These are phyloP conservation scores for Prietella phreatophila DNA, from an alignment of 2,113 vertebrate genomes.

Conservation along the genomic window DNA sequence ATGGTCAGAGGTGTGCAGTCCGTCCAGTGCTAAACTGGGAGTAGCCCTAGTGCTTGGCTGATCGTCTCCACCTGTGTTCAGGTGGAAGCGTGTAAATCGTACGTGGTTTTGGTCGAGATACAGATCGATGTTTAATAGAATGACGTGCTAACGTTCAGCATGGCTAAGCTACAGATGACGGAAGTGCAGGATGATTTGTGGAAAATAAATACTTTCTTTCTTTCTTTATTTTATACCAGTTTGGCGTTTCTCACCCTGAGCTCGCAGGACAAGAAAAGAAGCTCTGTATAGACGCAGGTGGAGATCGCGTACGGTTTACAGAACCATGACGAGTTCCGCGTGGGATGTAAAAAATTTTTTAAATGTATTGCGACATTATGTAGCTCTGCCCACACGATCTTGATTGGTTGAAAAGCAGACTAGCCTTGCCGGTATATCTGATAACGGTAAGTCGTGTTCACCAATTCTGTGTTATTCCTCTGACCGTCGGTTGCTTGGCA, in stretches of 20 bases:
- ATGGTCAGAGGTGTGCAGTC: not conserved
- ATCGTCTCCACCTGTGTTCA: not conserved
- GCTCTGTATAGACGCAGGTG: too few relatives aligned
- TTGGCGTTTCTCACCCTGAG: not conserved
- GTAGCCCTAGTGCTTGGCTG: not conserved
- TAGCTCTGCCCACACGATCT: not conserved
- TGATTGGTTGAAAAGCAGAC: not conserved
- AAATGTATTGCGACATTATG: too few relatives aligned
- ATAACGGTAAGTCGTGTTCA: too few relatives aligned
- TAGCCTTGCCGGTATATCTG: too few relatives aligned
- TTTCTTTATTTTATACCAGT: too few relatives aligned
- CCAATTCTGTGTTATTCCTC: too few relatives aligned
- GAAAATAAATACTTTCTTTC: too few relatives aligned
- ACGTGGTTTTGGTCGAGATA: not conserved
- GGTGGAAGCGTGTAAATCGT: not conserved
- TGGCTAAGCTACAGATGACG: constrained; percentile 2
- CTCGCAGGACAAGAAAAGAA: too few relatives aligned
- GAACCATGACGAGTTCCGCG: not conserved
- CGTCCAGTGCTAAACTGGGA: not conserved
- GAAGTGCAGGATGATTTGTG: not conserved
- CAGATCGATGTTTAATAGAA: not conserved
- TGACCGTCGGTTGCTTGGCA: too few relatives aligned
- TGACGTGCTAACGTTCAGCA: not conserved
- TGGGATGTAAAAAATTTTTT: too few relatives aligned
- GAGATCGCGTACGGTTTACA: not conserved